Conservation (phyloP, 37 sponge, comb jelly and placozoan species). For the Petrosia ficiformis region DNA sequence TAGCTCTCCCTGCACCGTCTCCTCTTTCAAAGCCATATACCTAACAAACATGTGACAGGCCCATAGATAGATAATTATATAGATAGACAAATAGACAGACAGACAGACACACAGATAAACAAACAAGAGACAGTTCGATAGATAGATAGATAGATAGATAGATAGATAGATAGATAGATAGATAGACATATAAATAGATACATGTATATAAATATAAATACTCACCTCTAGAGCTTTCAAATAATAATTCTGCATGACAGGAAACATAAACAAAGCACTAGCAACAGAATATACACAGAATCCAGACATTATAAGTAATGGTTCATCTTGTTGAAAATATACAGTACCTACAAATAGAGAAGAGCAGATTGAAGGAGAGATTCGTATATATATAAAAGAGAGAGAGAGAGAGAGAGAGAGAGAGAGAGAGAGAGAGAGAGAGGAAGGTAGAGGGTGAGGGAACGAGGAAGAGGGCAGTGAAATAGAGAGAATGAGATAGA, state of each 20-base stretch:
- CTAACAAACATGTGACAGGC: conserved; percentile 3
- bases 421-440: not conserved
- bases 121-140: too few relatives aligned
- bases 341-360: conserved; percentile 58
- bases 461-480: not conserved
- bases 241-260: conserved; percentile 71
- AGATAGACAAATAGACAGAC: too few relatives aligned
- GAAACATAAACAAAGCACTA: conserved; percentile 94
- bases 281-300: conserved; percentile 92
- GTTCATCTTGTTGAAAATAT: conserved; percentile 44
- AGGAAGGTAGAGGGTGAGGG: not conserved
- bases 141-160: too few relatives aligned
- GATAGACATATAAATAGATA: not conserved
- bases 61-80: too few relatives aligned
- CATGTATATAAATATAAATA: not conserved
- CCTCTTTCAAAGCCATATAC: conserved; percentile 60
- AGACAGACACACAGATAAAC: too few relatives aligned
- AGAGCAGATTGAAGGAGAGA: not conserved
- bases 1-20: conserved; percentile 73
- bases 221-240: conserved; percentile 53
- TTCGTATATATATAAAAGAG: not conserved
- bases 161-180: too few relatives aligned
- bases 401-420: not conserved
- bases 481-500: not conserved
- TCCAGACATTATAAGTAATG: conserved; percentile 78